Evolutionary conservation across 2,113 vertebrate species (phyloP).

Genomic region (Oryzias curvinotus): DNA sequence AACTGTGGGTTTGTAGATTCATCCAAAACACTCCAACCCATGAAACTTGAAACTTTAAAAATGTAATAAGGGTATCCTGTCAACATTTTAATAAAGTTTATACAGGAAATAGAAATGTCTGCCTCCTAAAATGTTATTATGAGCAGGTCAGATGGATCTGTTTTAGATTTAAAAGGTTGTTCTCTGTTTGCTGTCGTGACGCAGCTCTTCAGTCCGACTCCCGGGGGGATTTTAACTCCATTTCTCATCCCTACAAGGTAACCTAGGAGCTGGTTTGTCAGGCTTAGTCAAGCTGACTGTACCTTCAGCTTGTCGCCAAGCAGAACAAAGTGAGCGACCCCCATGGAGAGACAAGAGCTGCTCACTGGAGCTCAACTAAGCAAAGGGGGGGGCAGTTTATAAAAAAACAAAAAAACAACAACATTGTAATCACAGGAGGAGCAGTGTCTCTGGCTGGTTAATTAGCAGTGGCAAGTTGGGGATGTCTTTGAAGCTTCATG

Average conservation of each 20-base stretch:
- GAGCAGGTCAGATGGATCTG: too few species aligned
- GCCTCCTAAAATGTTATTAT: too few species aligned
- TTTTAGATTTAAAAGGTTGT: too few species aligned
- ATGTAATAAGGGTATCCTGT: too few species aligned
- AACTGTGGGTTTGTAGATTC: too few species aligned
- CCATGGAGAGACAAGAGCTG: conserved; percentile 12
- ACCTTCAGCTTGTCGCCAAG: conserved; percentile 36
- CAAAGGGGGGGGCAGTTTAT: conserved; percentile 42
- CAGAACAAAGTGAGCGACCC: conserved; percentile 32
- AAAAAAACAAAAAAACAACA: conserved; percentile 26
- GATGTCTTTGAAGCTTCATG: conserved; percentile 40
- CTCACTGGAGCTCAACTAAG: conserved; percentile 34
- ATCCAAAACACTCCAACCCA: too few species aligned
- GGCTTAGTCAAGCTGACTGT: conserved; percentile 42
- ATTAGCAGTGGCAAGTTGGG: conserved; percentile 37
- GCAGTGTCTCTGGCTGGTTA: conserved; percentile 53
- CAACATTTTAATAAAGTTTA: too few species aligned
- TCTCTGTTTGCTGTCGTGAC: too few species aligned
- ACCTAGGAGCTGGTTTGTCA: conserved; percentile 46
- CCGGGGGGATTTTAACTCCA: conserved; percentile 8
- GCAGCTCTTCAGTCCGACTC: conserved; percentile 8
- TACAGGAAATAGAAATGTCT: too few species aligned
- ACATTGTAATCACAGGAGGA: conserved; percentile 55
- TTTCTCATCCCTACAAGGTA: conserved; percentile 34
- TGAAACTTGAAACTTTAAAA: too few species aligned